These are phyloP conservation scores for Pipistrellus pygmaeus DNA, from an alignment of 2,797 vertebrate species.

Conservation along the genomic window DNA sequence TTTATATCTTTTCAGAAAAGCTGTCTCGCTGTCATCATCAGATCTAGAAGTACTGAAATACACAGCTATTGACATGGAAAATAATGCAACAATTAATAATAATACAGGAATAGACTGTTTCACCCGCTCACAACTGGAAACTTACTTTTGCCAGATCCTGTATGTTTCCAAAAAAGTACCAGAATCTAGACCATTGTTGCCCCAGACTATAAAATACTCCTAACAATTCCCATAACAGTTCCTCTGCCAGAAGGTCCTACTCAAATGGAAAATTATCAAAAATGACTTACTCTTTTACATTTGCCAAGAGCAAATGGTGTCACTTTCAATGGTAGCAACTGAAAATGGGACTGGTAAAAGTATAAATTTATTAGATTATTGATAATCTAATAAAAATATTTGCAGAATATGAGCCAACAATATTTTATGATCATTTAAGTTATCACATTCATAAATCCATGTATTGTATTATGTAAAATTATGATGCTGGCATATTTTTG, in stretches of 20 bases:
- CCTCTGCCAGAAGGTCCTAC: background rate
- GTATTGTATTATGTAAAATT: background rate
- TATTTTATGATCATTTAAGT: background rate
- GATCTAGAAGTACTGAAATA: background rate
- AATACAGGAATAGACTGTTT: background rate
- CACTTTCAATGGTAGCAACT: background rate
- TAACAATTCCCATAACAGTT: background rate
- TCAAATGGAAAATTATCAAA: background rate
- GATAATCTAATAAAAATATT: background rate
- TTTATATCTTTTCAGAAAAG: background rate
- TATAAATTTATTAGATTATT: background rate
- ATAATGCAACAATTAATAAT: too few species aligned
- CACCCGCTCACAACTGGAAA: background rate
- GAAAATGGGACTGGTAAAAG: background rate
- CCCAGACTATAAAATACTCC: background rate
- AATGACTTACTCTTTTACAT: background rate
- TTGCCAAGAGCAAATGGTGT: background rate
- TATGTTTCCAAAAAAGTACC: background rate
- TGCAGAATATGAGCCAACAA: background rate
- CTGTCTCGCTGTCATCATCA: background rate
- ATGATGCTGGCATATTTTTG: background rate
- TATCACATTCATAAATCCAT: background rate
- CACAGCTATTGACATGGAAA: background rate
- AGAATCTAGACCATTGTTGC: too few species aligned
- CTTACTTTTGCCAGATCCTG: background rate